Evolutionary conservation across 2,888 invertebrate species (phyloP).

Genomic region (Drosophila pullipes): DNA sequence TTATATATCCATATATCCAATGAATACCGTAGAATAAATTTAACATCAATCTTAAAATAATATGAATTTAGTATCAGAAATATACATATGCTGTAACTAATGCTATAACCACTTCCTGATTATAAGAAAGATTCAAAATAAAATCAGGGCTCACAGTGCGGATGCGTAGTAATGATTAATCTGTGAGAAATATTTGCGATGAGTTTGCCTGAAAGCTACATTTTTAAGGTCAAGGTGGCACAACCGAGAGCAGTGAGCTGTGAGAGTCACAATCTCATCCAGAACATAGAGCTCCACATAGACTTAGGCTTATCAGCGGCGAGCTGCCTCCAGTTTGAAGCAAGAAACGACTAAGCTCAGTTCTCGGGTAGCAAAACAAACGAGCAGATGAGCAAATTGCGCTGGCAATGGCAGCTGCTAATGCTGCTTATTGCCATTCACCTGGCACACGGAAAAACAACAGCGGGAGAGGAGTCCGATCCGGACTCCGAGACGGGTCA

Average conservation of each 20-base stretch:
- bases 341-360: slow-evolving; percentile 45
- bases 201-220: slow-evolving; percentile 1
- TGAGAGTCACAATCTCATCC: slow-evolving; percentile 13
- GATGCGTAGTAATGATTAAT: slow-evolving; percentile 43
- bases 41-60: not conserved
- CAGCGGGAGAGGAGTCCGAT: slow-evolving; percentile 8
- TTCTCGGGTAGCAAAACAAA: slow-evolving; percentile 51
- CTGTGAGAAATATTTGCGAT: slow-evolving; percentile 7
- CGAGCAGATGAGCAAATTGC: slow-evolving; percentile 52
- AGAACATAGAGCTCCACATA: slow-evolving; percentile 11
- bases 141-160: slow-evolving; percentile 18
- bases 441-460: slow-evolving; percentile 4
- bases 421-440: slow-evolving; percentile 27
- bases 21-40: too few species aligned
- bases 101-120: not conserved
- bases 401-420: slow-evolving; percentile 41
- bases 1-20: not conserved
- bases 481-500: slow-evolving; percentile 36
- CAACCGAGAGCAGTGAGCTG: slow-evolving; percentile 1
- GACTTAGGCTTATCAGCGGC: slow-evolving; percentile 58
- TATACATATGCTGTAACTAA: not conserved
- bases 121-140: not conserved
- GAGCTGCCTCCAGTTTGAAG: slow-evolving; percentile 8
- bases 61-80: not conserved
- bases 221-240: slow-evolving; percentile 68